Conservation (phyloP, 2,888 invertebrate genomes). For the Cantharis flavilabris region DNA sequence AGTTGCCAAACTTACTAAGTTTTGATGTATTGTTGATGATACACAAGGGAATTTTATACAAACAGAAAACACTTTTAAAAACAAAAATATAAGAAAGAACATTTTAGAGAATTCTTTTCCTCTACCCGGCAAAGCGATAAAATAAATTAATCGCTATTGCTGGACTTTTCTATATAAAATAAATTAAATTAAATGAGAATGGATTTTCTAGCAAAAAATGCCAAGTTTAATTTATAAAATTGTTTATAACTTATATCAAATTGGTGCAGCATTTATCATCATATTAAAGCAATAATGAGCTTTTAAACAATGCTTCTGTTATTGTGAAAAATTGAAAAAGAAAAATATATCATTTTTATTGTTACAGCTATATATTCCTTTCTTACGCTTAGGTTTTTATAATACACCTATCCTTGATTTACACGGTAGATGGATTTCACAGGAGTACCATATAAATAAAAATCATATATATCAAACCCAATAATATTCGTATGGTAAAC, state of each 20-base stretch:
- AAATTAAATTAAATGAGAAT: background rate
- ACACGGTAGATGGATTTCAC: background rate
- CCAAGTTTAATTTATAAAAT: background rate
- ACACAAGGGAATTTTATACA: background rate
- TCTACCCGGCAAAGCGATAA: background rate
- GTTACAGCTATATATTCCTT: background rate
- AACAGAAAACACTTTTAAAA: background rate
- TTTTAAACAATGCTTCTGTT: background rate
- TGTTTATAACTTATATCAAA: background rate
- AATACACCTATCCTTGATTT: background rate
- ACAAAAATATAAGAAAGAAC: background rate
- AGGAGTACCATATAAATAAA: background rate
- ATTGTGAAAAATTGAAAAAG: background rate
- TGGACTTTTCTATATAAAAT: background rate
- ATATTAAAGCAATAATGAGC: background rate
- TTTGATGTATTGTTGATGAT: background rate
- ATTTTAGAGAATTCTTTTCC: background rate
- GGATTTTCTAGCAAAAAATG: background rate
- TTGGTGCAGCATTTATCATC: background rate
- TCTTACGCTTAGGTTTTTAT: background rate
- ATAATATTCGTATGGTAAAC: background rate
- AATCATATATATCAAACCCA: background rate
- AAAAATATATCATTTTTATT: background rate
- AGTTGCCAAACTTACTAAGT: background rate
- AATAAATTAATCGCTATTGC: background rate